Conservation (phyloP, 1,140 invertebrate species). For the Dendroctonus valens region DNA sequence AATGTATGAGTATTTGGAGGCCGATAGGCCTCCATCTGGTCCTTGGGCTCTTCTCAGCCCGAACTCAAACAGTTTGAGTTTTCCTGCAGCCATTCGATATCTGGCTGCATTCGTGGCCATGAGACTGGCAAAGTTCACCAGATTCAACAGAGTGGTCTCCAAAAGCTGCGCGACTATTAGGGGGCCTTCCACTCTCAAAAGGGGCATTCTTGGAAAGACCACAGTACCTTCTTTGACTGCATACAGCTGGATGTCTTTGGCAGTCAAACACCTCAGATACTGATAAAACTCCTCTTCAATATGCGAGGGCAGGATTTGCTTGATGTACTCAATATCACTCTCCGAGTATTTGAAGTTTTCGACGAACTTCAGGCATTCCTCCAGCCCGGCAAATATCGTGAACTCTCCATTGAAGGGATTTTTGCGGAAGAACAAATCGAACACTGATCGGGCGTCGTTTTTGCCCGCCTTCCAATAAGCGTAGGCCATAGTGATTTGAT, state of each 20-base stretch:
- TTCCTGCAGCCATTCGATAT: conserved; percentile 89
- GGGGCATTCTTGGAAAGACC: conserved; percentile 93
- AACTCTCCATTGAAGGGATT: conserved; percentile 99
- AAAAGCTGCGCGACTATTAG: conserved; percentile 93
- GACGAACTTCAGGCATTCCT: conserved; percentile 95
- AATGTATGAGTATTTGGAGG: conserved; percentile 97
- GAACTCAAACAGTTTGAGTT: conserved; percentile 89
- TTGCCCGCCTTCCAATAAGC: conserved; percentile 98
- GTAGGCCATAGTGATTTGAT: conserved; percentile 99
- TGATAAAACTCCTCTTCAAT: conserved; percentile 90
- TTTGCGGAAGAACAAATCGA: conserved; percentile 97
- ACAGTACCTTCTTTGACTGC: conserved; percentile 96
- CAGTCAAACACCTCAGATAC: conserved; percentile 79
- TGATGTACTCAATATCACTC: conserved; percentile 93
- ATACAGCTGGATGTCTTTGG: conserved; percentile 82
- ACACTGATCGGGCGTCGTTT: conserved; percentile 85
- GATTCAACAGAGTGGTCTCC: conserved; percentile 94
- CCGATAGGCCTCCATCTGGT: conserved; percentile 95
- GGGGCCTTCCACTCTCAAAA: conserved; percentile 85
- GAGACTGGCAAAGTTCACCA: conserved; percentile 97
- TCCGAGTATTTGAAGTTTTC: conserved; percentile 92
- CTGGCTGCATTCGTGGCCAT: conserved; percentile 97
- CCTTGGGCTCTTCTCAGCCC: conserved; percentile 97
- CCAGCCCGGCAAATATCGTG: conserved; percentile 96
- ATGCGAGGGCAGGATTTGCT: conserved; percentile 74